A percentile compares a stretch with the other conserved stretches of the same genome.
These are phyloP conservation scores for Monopterus albus DNA, from an alignment of 2,113 vertebrate species.

Conservation along the genomic window DNA sequence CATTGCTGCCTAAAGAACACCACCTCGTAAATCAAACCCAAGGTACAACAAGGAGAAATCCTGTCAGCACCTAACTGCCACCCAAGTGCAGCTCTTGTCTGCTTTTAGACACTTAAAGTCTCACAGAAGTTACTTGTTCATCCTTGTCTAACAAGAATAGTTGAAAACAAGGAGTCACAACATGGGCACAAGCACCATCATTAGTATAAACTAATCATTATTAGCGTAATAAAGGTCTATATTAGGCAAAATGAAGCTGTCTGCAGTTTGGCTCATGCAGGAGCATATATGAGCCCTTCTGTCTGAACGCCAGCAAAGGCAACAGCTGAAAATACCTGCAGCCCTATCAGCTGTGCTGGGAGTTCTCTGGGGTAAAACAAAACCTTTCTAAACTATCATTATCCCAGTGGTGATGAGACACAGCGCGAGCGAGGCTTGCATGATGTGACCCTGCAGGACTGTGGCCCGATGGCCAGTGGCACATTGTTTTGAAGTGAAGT, in stretches of 20 bases:
- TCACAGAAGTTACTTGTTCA: background rate
- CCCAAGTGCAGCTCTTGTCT: background rate
- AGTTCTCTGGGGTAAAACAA: conserved; percentile 78
- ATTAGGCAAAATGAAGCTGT: conserved; percentile 62
- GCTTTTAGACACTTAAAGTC: background rate
- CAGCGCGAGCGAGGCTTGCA: conserved; percentile 39
- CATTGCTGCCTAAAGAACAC: conserved; percentile 23
- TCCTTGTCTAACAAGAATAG: background rate
- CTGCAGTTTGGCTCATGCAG: conserved; percentile 52
- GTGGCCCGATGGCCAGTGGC: conserved; percentile 42
- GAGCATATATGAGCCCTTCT: conserved; percentile 72
- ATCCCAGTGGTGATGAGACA: conserved; percentile 66
- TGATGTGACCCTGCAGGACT: conserved; percentile 73
- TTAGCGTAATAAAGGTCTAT: conserved; percentile 55
- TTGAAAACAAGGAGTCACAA: background rate
- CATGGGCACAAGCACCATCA: background rate
- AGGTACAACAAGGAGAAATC: conserved; percentile 17
- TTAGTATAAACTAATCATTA: conserved; percentile 22
- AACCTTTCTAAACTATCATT: conserved; percentile 75
- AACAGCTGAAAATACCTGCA: conserved; percentile 85
- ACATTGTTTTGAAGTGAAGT: conserved; percentile 67
- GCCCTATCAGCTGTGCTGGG: conserved; percentile 66
- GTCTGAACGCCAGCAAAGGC: conserved; percentile 70
- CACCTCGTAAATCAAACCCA: conserved; percentile 61
- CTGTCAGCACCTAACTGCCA: conserved; percentile 56